Conservation (phyloP, 2,797 vertebrate species). For the Scolopax bukidnonensis region DNA sequence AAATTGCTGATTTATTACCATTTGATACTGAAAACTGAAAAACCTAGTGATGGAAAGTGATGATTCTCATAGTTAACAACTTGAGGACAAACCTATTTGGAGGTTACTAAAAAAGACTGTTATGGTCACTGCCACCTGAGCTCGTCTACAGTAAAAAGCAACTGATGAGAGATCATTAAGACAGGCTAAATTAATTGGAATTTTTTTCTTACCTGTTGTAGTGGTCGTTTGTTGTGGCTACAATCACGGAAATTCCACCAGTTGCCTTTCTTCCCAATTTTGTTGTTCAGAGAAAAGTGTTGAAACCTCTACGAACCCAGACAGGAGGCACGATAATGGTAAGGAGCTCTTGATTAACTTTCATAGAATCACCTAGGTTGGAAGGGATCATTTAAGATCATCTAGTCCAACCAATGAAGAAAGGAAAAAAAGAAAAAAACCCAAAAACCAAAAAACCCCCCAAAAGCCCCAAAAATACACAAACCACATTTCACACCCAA, state of each 20-base stretch:
- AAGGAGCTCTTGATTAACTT: slow-evolving; percentile 13
- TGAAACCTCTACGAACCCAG: slow-evolving; percentile 90
- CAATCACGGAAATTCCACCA: slow-evolving; percentile 95
- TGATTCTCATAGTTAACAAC: neutral
- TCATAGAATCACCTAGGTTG: too few species aligned
- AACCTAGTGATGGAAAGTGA: neutral
- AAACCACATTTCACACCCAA: too few species aligned
- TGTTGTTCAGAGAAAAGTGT: slow-evolving; percentile 91
- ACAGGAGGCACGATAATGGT: slow-evolving; percentile 99
- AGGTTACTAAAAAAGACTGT: neutral
- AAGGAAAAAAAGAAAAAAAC: too few species aligned
- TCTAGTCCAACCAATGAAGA: too few species aligned
- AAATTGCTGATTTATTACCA: neutral
- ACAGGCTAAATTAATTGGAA: neutral
- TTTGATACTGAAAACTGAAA: neutral
- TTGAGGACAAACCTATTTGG: neutral
- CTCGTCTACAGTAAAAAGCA: neutral
- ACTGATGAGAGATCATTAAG: neutral
- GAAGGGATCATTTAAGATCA: too few species aligned
- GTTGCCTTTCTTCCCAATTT: slow-evolving; percentile 94
- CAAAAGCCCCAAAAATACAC: too few species aligned
- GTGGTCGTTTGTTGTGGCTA: slow-evolving; percentile 95
- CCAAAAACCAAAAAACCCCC: too few species aligned
- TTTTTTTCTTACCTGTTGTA: slow-evolving; percentile 48
- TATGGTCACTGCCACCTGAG: neutral